Percentiles rank a stretch among this genome's conserved stretches.
Conservation (phyloP, 2,113 vertebrate species). For the Pollimyrus isidori region DNA sequence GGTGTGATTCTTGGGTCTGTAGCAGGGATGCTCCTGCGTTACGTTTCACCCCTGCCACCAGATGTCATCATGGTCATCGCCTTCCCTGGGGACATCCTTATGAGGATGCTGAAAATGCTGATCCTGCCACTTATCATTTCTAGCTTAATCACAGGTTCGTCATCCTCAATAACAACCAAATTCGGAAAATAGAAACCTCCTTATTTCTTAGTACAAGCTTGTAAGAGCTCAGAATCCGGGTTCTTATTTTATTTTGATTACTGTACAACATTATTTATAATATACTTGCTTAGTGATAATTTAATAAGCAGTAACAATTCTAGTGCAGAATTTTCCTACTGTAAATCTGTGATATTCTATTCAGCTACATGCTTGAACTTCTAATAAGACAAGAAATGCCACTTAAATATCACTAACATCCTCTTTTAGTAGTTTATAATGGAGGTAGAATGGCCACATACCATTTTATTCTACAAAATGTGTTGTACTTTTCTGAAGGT, state of each 20-base stretch:
- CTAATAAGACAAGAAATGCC: background rate
- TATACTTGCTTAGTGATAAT: background rate
- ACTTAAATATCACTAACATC: background rate
- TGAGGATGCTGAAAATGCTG: slow-evolving; percentile 99
- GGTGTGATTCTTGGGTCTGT: slow-evolving; percentile 87
- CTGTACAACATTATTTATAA: background rate
- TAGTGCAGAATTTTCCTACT: background rate
- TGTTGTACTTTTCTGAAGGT: slow-evolving; percentile 54
- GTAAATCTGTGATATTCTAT: background rate
- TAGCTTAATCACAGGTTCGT: slow-evolving; percentile 92
- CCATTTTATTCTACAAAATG: background rate
- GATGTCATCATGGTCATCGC: slow-evolving; percentile 88
- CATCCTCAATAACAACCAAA: background rate
- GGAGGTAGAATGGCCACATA: background rate
- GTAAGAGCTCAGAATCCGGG: background rate
- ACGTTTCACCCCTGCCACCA: slow-evolving; percentile 80
- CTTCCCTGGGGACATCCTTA: slow-evolving; percentile 95
- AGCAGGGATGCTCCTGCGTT: slow-evolving; percentile 77
- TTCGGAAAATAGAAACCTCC: background rate
- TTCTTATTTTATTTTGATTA: background rate
- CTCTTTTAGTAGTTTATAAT: background rate
- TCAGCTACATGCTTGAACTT: background rate
- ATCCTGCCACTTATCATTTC: slow-evolving; percentile 95
- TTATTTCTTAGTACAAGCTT: background rate
- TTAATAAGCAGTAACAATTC: background rate